A percentile compares a stretch with the other conserved stretches of the same genome.
phyloP scores from a whole-genome alignment of 1,140 invertebrate species.

The Daktulosphaira vitifoliae region DNA sequence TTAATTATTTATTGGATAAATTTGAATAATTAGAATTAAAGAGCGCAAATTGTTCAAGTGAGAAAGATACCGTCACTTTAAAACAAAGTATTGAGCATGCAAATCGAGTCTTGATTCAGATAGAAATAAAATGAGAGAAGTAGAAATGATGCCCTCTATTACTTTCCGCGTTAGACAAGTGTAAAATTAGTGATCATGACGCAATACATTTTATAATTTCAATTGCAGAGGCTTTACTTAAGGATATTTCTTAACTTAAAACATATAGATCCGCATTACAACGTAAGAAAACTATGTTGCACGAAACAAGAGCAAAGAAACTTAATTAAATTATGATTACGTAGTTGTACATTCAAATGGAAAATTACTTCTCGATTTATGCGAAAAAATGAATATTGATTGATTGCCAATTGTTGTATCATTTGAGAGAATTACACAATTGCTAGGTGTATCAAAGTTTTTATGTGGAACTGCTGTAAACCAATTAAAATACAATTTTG shows the following conservation, averaged over 20 bases:
- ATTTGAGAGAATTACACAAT: not conserved
- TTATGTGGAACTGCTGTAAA: not conserved
- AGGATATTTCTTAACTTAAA: not conserved
- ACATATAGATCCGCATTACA: not conserved
- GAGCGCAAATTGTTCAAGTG: too few species aligned
- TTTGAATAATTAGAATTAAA: too few species aligned
- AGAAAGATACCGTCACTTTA: too few species aligned
- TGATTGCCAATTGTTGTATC: not conserved
- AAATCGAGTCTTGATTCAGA: not conserved
- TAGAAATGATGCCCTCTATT: not conserved
- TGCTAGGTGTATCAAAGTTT: not conserved
- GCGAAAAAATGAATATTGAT: not conserved
- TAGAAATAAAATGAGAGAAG: not conserved
- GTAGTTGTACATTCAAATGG: not conserved
- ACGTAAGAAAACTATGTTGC: not conserved
- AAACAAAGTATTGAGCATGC: not conserved
- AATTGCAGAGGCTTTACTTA: not conserved
- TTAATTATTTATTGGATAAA: too few species aligned
- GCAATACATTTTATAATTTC: not conserved
- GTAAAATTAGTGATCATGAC: too few species aligned
- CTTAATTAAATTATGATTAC: not conserved
- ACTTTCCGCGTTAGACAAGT: not conserved
- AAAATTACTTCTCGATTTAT: not conserved
- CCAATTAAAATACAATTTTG: not conserved
- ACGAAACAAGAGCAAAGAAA: not conserved